Base-by-base conservation (phyloP, 2,113 vertebrate genomes). In the Vimba vimba region DNA sequence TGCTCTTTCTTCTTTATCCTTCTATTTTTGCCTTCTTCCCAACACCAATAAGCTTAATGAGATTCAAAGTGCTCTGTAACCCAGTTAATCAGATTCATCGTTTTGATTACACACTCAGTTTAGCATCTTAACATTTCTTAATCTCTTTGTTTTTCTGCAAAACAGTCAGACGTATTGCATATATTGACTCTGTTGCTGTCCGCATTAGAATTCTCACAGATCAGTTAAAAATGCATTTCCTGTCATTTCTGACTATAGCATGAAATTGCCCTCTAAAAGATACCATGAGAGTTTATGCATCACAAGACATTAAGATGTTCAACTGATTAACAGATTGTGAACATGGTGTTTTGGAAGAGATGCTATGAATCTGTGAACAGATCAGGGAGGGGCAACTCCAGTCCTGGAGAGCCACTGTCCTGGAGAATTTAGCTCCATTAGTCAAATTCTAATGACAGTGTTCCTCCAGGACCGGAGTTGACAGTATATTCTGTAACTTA, bases 1-100 rank as follows among this genome's bases (percentile, higher is more conserved):
- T 52, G 19, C 43, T 81, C 62, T 82, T 68, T 66, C 39, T 47
- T 66, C 45, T n/a, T 1, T 69, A 25, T 47, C 59, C 9, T 23
- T 64, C 13, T 79, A 15, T 11, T 68, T 69, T 69, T 82, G 80
- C 25, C 64, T 82, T 82, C 45, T 82, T 50, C 45, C 19, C 27
- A 69, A 69, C 27, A 82, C 80, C 47, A 68, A 23, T 23, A 68
- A 13, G 43, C 45, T 52, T 82, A 82, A 82, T 82, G 27, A 36
- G 80, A 68, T 69, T 52, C 33, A 81, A 82, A 82, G 62, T 82
- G 19, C 62, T 82, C 45, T 82, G n/a, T 52, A 69, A 68, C 45
- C 79, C 27, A 82, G 62, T 33, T 82, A 82, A 82, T 82, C 43
- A 69, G 62, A 69, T 82, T 82, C 50, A 69, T 30, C 0, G 5